Conservation (phyloP, 2,113 vertebrate genomes). For the Cyprinodon brontotheroides region DNA sequence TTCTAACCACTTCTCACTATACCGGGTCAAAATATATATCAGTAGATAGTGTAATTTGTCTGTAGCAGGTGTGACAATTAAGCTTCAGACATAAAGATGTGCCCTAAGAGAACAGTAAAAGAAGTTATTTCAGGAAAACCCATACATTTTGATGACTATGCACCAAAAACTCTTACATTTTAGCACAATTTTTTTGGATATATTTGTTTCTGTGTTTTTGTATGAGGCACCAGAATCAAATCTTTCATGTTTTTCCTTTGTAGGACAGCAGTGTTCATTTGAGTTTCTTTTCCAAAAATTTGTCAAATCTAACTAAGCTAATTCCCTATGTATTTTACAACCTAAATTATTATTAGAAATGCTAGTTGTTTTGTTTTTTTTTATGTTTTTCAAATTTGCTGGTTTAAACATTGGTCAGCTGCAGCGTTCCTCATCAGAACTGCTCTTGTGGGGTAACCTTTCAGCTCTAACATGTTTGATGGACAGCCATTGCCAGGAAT, state of each 20-base stretch:
- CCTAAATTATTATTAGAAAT: not conserved
- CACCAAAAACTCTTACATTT: slow-evolving; percentile 37
- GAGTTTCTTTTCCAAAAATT: not conserved
- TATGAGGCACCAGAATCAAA: slow-evolving; percentile 3
- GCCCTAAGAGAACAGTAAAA: slow-evolving; percentile 36
- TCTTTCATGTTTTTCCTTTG: slow-evolving; percentile 19
- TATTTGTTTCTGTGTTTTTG: slow-evolving; percentile 35
- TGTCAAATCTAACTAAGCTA: not conserved
- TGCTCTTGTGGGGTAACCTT: no score
- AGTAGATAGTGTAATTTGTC: slow-evolving; percentile 37
- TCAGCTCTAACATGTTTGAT: not conserved
- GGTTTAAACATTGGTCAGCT: no score
- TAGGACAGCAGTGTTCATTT: slow-evolving; percentile 3
- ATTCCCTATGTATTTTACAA: no score
- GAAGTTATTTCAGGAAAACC: slow-evolving; percentile 29
- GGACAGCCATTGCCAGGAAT: not conserved
- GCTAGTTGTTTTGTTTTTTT: not conserved
- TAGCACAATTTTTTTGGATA: slow-evolving; percentile 57
- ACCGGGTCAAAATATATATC: slow-evolving; percentile 18
- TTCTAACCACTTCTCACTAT: slow-evolving; percentile 11
- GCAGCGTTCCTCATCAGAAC: no score
- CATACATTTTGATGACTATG: slow-evolving; percentile 53
- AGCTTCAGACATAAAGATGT: slow-evolving; percentile 38
- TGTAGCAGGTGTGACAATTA: slow-evolving; percentile 33
- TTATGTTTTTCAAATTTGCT: not conserved